Evolutionary conservation across 2,113 vertebrate species (phyloP).

Genomic region (Accipiter virgatus): DNA sequence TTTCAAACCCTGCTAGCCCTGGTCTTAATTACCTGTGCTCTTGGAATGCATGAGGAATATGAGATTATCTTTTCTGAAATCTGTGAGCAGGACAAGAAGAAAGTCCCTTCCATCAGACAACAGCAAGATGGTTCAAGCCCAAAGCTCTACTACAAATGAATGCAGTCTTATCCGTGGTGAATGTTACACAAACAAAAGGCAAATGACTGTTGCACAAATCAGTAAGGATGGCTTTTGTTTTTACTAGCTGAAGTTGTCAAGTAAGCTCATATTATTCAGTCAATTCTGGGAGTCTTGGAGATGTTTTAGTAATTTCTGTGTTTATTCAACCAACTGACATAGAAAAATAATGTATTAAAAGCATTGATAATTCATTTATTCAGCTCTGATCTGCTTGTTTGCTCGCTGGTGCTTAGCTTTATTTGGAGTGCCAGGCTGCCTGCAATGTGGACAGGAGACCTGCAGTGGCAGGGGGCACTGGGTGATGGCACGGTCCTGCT

Average conservation of each 20-base stretch:
- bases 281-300: not conserved
- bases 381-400: not conserved
- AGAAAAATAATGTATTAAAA: not conserved
- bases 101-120: not conserved
- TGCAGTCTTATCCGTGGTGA: not conserved
- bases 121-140: not conserved
- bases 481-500: not conserved
- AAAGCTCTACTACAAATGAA: not conserved
- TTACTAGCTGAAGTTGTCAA: not conserved
- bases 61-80: not conserved
- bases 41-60: not conserved
- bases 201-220: not conserved
- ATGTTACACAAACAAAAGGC: not conserved
- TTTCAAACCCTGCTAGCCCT: not conserved
- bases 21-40: not conserved
- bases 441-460: not conserved
- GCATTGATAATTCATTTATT: not conserved
- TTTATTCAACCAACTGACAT: not conserved
- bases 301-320: not conserved
- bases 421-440: not conserved
- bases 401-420: not conserved
- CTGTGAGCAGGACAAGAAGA: accelerated
- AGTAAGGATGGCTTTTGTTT: not conserved
- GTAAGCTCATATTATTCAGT: not conserved
- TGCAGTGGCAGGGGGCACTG: not conserved